Base-by-base conservation (phyloP, 2,113 vertebrate genomes). In the Oncorhynchus tshawytscha region DNA sequence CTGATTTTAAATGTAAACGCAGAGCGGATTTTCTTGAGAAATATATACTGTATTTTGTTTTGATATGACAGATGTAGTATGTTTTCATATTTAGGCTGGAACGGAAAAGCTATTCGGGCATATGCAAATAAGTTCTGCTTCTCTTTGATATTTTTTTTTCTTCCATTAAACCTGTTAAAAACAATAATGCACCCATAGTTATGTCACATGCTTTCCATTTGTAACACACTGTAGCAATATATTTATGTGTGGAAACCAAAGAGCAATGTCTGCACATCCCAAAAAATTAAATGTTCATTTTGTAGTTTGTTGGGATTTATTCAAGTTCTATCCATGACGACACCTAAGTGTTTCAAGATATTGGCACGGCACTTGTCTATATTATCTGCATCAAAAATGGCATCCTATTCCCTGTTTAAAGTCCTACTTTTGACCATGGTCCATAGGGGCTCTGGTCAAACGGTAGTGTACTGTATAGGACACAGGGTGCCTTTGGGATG, bases 51-150 rank as follows among this genome's bases (percentile, higher is more conserved):
- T 85, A 25, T 79, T 80, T 71, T 80, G 49, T 79, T 80, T 80
- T 80, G 74, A 74, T 86, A 84, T 84, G 39, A 45, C 8, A 45
- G 70, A 75, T 87, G 79, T 86, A 84, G 87, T 84, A 88, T 90
- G 86, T 85, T 86, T 90, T 86, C 86, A 90, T 90, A 84, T 86
- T 85, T 82, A 76, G 72, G 77, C 72, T 78, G 69, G 59, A 75
- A 78, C 59, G 77, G 73, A 79, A 82, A 84, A 54, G 76, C 82
- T 72, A 72, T 75, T 73, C 77, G 22, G 72, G 34, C 73, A 77
- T 59, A 76, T 59, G 13, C 24, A 67, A 67, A 68, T 79, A 49
- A 22, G 74, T 75, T 68, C 25, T 82, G 13, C 1, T 25, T 64
- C 69, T 77, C 29, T 15, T 34, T 1, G 31, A 6, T 34, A 6